Conservation (phyloP, 1,140 invertebrate species). For the Leptinotarsa lineolata region DNA sequence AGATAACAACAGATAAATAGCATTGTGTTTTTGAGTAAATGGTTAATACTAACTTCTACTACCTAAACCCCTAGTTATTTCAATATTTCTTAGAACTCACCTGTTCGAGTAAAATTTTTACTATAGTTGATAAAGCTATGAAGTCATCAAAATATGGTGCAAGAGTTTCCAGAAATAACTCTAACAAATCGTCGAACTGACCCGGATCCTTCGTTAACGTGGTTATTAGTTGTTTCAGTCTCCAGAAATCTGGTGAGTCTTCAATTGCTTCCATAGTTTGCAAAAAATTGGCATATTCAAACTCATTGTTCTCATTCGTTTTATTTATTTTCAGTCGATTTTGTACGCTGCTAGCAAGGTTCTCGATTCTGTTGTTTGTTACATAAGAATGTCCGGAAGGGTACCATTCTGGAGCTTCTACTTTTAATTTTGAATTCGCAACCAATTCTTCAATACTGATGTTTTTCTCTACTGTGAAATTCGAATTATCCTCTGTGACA, state of each 20-base stretch:
- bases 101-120: slow-evolving; percentile 46
- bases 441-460: slow-evolving; percentile 13
- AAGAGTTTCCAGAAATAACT: slow-evolving; percentile 50
- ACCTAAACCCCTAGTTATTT: too few species aligned
- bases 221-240: slow-evolving; percentile 46
- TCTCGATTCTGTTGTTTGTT: slow-evolving; percentile 9
- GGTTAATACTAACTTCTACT: too few species aligned
- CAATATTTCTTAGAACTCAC: slow-evolving; percentile 32
- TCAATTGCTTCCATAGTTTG: slow-evolving; percentile 12
- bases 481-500: neutral
- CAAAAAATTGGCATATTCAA: neutral
- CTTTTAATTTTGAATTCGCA: slow-evolving; percentile 33
- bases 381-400: slow-evolving; percentile 15
- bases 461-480: neutral
- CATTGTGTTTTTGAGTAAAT: too few species aligned
- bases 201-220: slow-evolving; percentile 52
- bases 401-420: slow-evolving; percentile 40
- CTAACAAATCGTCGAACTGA: slow-evolving; percentile 51
- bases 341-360: slow-evolving; percentile 25
- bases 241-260: slow-evolving; percentile 32
- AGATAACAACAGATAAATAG: too few species aligned
- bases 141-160: slow-evolving; percentile 46
- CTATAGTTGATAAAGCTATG: slow-evolving; percentile 38
- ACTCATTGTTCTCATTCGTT: slow-evolving; percentile 10
- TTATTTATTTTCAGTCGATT: slow-evolving; percentile 30